Conservation (phyloP, 53 echinoderm and acorn worm genomes). For the Paelopatides confundens region DNA sequence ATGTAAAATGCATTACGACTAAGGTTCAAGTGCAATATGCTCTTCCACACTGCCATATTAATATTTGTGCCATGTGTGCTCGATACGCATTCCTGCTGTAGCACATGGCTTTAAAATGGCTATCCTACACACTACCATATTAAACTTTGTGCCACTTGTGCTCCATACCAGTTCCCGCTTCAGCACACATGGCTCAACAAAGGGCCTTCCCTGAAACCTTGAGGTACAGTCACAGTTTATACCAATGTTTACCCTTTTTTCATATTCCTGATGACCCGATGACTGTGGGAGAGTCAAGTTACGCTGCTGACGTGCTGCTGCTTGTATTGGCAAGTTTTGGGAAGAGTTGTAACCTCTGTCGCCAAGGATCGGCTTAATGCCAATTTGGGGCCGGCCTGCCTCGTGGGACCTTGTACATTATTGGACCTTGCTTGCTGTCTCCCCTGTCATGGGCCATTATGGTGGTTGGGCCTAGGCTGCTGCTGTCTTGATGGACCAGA, state of each 20-base stretch:
- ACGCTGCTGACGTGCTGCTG: not conserved
- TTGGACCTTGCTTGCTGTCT: slow-evolving; percentile 42
- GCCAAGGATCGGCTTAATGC: slow-evolving; percentile 25
- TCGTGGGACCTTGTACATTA: not conserved
- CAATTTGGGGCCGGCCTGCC: not conserved
- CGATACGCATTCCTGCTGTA: too few relatives aligned
- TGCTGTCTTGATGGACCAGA: not conserved
- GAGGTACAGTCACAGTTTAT: too few relatives aligned
- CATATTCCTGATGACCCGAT: not conserved
- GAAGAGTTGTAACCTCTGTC: slow-evolving; percentile 50
- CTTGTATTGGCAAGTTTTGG: not conserved
- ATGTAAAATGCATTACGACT: too few relatives aligned
- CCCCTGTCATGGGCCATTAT: not conserved
- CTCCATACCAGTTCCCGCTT: too few relatives aligned
- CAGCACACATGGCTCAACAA: too few relatives aligned
- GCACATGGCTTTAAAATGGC: too few relatives aligned
- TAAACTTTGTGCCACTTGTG: too few relatives aligned
- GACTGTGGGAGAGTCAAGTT: not conserved
- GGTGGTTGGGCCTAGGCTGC: slow-evolving; percentile 41
- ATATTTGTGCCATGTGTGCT: too few relatives aligned
- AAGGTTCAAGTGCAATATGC: too few relatives aligned
- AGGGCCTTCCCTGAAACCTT: too few relatives aligned
- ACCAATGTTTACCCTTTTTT: not conserved
- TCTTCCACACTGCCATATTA: too few relatives aligned
- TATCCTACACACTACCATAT: too few relatives aligned